Percentiles rank a stretch among this genome's conserved stretches.
Evolutionary conservation across 2,888 invertebrate species (phyloP).

Genomic region (Dyspetes luteomarginatus): DNA sequence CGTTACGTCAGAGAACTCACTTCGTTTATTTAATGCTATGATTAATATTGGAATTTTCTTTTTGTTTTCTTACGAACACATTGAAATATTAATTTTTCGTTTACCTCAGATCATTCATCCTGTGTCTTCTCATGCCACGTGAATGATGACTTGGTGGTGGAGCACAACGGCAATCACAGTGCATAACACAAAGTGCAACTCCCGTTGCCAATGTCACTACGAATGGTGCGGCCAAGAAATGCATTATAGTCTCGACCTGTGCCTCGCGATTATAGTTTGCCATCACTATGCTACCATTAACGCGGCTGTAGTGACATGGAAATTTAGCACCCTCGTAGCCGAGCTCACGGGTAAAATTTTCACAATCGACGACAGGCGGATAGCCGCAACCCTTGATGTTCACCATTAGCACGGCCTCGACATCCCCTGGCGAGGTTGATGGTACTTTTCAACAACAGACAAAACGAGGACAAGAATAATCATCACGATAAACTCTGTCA

Average conservation of each 20-base stretch:
- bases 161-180: constrained; percentile 92
- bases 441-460: constrained; percentile 54
- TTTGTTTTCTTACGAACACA: no score
- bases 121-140: constrained; percentile 84
- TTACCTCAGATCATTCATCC: constrained; percentile 86
- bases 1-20: not conserved
- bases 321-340: constrained; percentile 89
- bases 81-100: not conserved
- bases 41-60: not conserved
- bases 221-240: constrained; percentile 93
- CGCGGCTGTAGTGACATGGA: constrained; percentile 89
- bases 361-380: constrained; percentile 90
- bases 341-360: constrained; percentile 89
- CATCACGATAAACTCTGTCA: not conserved
- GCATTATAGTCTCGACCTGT: constrained; percentile 92
- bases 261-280: constrained; percentile 93
- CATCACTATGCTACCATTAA: constrained; percentile 92
- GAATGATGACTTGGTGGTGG: constrained; percentile 87
- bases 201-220: constrained; percentile 93
- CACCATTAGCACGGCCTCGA: constrained; percentile 88
- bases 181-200: constrained; percentile 93
- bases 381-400: constrained; percentile 94
- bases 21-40: not conserved
- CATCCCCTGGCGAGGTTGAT: constrained; percentile 82
- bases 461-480: not conserved